Conservation (phyloP, 2,113 vertebrate species). For the Climacteris rufus region DNA sequence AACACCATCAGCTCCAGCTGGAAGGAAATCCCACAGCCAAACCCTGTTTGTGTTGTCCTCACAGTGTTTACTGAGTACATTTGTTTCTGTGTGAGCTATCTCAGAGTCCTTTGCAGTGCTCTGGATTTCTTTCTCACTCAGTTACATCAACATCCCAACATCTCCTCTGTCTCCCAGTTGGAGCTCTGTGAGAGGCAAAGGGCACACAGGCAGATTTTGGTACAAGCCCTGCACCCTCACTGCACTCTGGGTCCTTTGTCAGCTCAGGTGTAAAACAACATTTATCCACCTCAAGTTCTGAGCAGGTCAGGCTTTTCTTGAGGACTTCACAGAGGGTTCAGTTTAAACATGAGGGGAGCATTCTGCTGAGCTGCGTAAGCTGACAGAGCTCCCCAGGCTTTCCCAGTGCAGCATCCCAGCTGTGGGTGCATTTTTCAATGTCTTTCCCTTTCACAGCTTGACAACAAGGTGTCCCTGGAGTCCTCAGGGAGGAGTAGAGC, state of each 20-base stretch:
- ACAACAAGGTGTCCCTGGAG: neutral
- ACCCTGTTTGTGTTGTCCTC: neutral
- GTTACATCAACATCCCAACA: neutral
- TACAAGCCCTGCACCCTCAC: neutral
- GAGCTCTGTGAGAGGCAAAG: neutral
- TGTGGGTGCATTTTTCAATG: fast-evolving
- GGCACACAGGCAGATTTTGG: neutral
- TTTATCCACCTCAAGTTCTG: neutral
- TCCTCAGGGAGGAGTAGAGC: neutral
- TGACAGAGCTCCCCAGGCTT: neutral
- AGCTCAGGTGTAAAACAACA: neutral
- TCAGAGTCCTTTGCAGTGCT: neutral
- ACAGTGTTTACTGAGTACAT: neutral
- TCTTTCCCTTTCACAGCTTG: neutral
- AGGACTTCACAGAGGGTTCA: fast-evolving
- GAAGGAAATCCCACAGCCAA: neutral
- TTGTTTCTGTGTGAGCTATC: neutral
- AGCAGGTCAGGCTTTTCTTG: neutral
- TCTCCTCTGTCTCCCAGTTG: neutral
- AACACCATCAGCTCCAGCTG: neutral
- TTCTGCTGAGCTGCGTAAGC: neutral
- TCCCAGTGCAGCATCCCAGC: neutral
- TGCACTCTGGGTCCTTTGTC: neutral
- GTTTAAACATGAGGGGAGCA: neutral
- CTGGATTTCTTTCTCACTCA: neutral